A percentile compares a stretch with the other conserved stretches of the same genome.
These are phyloP conservation scores for Papilio glaucus DNA, from an alignment of 1,140 invertebrate species.

Conservation along the genomic window DNA sequence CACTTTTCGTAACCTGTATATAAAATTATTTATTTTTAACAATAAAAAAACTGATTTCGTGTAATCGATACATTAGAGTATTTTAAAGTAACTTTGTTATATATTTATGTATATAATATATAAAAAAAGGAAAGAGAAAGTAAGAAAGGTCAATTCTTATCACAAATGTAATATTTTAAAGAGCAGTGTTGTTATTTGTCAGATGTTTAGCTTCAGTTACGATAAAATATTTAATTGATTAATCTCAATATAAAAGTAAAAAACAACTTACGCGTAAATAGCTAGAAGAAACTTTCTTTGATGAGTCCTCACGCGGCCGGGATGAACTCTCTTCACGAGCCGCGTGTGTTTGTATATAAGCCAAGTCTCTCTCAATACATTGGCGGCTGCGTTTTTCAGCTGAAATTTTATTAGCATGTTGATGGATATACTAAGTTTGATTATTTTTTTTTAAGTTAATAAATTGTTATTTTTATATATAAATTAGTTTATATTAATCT, in stretches of 20 bases:
- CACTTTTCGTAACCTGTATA: slow-evolving; percentile 95
- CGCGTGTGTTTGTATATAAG: slow-evolving; percentile 99
- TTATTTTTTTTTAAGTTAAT: not conserved
- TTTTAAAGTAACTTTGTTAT: too few species aligned
- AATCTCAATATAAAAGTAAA: too few species aligned
- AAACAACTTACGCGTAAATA: slow-evolving; percentile 96
- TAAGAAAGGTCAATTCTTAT: too few species aligned
- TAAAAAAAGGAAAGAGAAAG: too few species aligned
- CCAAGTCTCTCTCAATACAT: slow-evolving; percentile 99
- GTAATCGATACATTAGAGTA: too few species aligned
- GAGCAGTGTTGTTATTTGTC: too few species aligned
- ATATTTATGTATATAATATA: too few species aligned
- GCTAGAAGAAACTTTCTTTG: slow-evolving; percentile 99
- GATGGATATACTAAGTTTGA: slow-evolving; percentile 22
- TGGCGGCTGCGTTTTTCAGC: slow-evolving; percentile 99
- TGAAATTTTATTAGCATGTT: slow-evolving; percentile 81
- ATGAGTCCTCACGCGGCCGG: slow-evolving; percentile 97
- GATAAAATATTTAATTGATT: too few species aligned
- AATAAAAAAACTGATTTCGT: slow-evolving; percentile 10
- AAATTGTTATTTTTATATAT: not conserved
- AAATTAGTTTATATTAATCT: not conserved
- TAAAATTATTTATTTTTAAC: slow-evolving; percentile 22
- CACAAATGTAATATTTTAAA: too few species aligned
- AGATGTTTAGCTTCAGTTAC: too few species aligned
- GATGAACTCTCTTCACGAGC: slow-evolving; percentile 98